Percentiles rank a stretch among this genome's conserved stretches.
Conservation (phyloP, 2,113 vertebrate genomes). For the Nibea coibor region DNA sequence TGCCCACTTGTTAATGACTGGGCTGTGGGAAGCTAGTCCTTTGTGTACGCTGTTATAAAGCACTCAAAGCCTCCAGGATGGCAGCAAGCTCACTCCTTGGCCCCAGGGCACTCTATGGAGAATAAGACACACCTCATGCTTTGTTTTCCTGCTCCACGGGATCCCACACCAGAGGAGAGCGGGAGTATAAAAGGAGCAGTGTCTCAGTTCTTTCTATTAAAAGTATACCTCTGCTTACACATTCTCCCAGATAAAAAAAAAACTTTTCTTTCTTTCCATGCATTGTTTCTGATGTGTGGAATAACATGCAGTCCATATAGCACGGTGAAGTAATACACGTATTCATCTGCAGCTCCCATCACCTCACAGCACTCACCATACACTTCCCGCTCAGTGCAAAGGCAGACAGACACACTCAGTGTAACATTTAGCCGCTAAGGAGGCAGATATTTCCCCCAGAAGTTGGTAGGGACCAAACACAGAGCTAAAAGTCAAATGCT, state of each 20-base stretch:
- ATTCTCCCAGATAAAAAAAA: constrained; percentile 31
- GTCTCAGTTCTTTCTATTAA: constrained; percentile 54
- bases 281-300: not conserved
- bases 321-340: too few relatives aligned
- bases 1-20: constrained; percentile 83
- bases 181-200: constrained; percentile 53
- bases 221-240: constrained; percentile 45
- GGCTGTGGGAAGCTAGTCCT: constrained; percentile 76
- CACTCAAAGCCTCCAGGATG: constrained; percentile 82
- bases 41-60: constrained; percentile 83
- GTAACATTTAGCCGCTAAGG: too few relatives aligned
- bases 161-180: constrained; percentile 63
- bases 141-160: constrained; percentile 77
- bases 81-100: constrained; percentile 83
- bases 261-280: not conserved
- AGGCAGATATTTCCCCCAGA: not conserved
- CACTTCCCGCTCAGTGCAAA: not conserved
- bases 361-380: too few relatives aligned
- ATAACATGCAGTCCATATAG: not conserved
- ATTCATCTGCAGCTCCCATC: too few relatives aligned
- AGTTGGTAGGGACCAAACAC: not conserved
- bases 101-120: constrained; percentile 77
- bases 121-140: constrained; percentile 80
- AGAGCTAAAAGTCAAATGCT: not conserved
- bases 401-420: not conserved